Base-by-base conservation (phyloP, 2,888 invertebrate species). In the Polyploca ridens region DNA sequence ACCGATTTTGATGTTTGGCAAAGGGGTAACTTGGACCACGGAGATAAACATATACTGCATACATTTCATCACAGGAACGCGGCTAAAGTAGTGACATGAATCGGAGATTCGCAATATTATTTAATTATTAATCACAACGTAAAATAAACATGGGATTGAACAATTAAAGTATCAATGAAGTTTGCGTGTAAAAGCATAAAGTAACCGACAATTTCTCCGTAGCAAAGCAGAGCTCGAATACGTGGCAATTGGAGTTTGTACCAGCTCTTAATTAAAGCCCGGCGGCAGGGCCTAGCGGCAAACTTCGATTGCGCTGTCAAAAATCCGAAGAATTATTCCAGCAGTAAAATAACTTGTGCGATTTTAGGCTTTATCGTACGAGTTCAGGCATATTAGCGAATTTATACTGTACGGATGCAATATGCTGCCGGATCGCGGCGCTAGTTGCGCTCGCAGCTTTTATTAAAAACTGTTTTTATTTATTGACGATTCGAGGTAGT, bases 271-370 rank as follows among this genome's bases (percentile, higher is more conserved):
- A 94, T 93, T 93, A 93, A 91, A 86, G 81, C 88, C 74, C 80
- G 78, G 81, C 83, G 84, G 87, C 87, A 82, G 76, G 71, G 90
- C 90, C 91, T 90, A 89, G 91, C 85, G 90, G 89, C 88, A 89
- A 93, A 93, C 91, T 93, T 93, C 93, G 91, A 94, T 93, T 93
- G 91, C 90, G 87, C 94, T 93, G 93, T 94, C 93, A 94, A 94
- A 94, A 93, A 94, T 92, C 90, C 91, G 87, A 93, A 93, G 93
- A 93, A 93, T 93, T 93, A 94, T 93, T 90, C 88, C 86, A 84
- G 86, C 83, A 87, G 89, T 89, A 86, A 89, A 93, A 92, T 93
- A 93, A 93, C 88, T 93, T 91, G 85, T 83, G 83, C 91, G 88
- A 92, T 91, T 92, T 93, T 92, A 91, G 92, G 89, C 88, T 91